Base-by-base conservation (phyloP, 2,888 invertebrate genomes). In the Electrophaes corylata region DNA sequence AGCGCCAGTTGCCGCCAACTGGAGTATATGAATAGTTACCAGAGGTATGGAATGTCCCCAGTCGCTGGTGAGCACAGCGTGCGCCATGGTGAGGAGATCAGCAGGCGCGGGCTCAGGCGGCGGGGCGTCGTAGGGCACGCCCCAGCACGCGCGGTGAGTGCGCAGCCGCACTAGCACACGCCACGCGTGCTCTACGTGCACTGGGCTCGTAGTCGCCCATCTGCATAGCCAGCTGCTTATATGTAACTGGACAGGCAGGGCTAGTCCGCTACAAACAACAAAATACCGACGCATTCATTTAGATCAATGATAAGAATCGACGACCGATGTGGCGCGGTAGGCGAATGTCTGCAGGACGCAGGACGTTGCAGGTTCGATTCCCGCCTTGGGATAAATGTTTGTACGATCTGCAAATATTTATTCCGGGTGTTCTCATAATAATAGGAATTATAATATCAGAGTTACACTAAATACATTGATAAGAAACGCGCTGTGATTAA, bases 11-110 rank as follows among this genome's bases (percentile, higher is more conserved):
- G n/a, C n/a, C n/a, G n/a, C n/a, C n/a, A n/a, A n/a, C n/a, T n/a
- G n/a, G n/a, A n/a, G n/a, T n/a, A n/a, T n/a, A n/a, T n/a, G n/a
- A n/a, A n/a, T n/a, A n/a, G n/a, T 78, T n/a, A 90, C 91, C 75
- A 88, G 55, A 0, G 92, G 92, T 60, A 92, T 73, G 23, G 79
- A 85, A 67, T 91, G 87, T 39, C 92, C 91, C 88, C 90, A 90
- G 0, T 83, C 75, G 0, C 76, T 81, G 0, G 85, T 64, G 14
- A 89, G 62, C 52, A 92, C 49, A 1, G 85, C 81, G 43, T 72
- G 75, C 10, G 86, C 86, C 0, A 58, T 69, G 0, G 68, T 57
- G 35, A 88, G 75, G 46, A 80, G 16, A 3, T 77, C 76, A 0
- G 16, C n/a, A 0, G 83, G 76, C 1, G 63, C 62, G 0, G 69